These are phyloP conservation scores for Datnioides undecimradiatus DNA, from an alignment of 2,113 vertebrate genomes.

Conservation along the genomic window DNA sequence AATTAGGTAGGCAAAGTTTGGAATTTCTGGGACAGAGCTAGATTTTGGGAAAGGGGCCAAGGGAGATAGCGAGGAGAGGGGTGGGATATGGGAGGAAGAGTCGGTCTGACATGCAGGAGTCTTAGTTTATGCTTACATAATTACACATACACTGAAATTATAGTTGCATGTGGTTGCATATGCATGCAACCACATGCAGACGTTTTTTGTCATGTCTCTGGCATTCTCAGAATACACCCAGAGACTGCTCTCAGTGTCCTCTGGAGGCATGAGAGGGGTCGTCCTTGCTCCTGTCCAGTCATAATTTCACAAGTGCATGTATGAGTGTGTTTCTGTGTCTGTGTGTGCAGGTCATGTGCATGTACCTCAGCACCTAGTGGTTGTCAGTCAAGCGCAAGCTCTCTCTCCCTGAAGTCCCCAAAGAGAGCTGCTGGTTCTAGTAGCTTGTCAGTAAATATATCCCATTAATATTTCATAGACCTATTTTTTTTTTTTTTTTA, in stretches of 20 bases:
- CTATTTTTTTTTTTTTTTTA: conserved; percentile 72
- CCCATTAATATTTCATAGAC: conserved; percentile 85
- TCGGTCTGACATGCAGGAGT: not conserved
- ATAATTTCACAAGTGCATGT: conserved; percentile 53
- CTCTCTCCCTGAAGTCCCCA: conserved; percentile 54
- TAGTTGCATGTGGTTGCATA: too few relatives aligned
- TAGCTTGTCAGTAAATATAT: conserved; percentile 83
- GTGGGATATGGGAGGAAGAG: not conserved
- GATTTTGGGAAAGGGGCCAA: conserved; percentile 16
- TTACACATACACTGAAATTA: conserved; percentile 24
- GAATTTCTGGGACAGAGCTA: conserved; percentile 76
- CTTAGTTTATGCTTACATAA: conserved; percentile 48
- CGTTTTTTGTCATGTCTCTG: conserved; percentile 2
- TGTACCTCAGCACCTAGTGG: conserved; percentile 54
- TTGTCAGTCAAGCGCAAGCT: conserved; percentile 73
- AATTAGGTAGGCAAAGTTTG: conserved; percentile 88
- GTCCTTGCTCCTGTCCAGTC: conserved; percentile 46
- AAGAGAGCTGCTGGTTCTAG: conserved; percentile 71
- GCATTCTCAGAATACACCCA: conserved; percentile 13
- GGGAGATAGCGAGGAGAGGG: conserved; percentile 9
- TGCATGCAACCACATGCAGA: not conserved
- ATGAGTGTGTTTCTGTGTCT: conserved; percentile 69
- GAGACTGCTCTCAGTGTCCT: conserved; percentile 26
- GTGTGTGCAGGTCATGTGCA: conserved; percentile 49
- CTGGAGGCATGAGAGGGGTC: conserved; percentile 40